A percentile compares a stretch with the other conserved stretches of the same genome.
Evolutionary conservation across 2,888 invertebrate species (phyloP).

Genomic region (Diploptera punctata): DNA sequence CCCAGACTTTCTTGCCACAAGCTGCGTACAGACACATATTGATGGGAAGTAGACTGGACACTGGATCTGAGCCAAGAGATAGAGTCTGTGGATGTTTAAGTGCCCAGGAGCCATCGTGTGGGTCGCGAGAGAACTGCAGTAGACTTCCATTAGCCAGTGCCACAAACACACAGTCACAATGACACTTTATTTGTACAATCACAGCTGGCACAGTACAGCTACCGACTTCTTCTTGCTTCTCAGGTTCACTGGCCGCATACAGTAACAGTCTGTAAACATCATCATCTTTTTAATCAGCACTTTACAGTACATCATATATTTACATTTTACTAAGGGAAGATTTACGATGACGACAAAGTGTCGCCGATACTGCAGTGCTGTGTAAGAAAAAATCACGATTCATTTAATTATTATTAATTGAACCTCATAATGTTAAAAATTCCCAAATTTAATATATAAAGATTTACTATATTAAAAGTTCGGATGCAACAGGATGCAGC

Average conservation of each 20-base stretch:
- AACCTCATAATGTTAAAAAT: too few relatives aligned
- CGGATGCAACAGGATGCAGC: too few relatives aligned
- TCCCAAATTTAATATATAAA: too few relatives aligned
- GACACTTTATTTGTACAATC: constrained; percentile 79
- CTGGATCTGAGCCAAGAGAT: constrained; percentile 72
- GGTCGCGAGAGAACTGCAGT: constrained; percentile 72
- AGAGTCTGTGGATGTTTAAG: constrained; percentile 75
- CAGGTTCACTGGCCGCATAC: constrained; percentile 85
- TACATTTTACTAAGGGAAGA: constrained; percentile 1
- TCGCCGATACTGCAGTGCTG: too few relatives aligned
- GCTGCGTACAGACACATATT: constrained; percentile 81
- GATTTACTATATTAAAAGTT: too few relatives aligned
- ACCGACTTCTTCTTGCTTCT: constrained; percentile 74
- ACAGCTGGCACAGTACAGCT: constrained; percentile 72
- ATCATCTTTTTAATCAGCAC: neutral
- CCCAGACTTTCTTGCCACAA: constrained; percentile 84
- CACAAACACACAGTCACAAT: constrained; percentile 89
- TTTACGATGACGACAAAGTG: too few relatives aligned
- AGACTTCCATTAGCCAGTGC: constrained; percentile 81
- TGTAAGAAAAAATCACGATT: too few relatives aligned
- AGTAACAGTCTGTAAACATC: constrained; percentile 66
- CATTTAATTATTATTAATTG: too few relatives aligned
- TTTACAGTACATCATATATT: neutral
- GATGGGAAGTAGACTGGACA: constrained; percentile 68
- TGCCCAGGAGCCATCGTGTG: constrained; percentile 75